Percentiles rank a stretch among this genome's conserved stretches.
phyloP scores from a whole-genome alignment of 1,140 invertebrate genomes.

The Dendroctonus ponderosae region DNA sequence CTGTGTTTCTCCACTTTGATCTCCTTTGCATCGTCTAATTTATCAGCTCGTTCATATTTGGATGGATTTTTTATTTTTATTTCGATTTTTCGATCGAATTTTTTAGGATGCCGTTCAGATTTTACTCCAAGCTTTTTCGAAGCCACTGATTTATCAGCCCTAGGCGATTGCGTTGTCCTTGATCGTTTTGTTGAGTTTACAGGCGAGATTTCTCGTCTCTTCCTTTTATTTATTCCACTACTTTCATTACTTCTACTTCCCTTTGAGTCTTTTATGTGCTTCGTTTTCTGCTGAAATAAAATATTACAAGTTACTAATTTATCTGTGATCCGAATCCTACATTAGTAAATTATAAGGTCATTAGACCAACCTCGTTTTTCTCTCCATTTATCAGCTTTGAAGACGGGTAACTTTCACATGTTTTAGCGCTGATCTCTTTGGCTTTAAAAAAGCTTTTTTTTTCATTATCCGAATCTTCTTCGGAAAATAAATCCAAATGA shows the following conservation, averaged over 20 bases:
- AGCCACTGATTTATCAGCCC: neutral
- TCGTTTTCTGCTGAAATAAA: too few relatives aligned
- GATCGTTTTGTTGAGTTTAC: too few relatives aligned
- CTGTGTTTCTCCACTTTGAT: conserved; percentile 1
- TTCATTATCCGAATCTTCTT: conserved; percentile 46
- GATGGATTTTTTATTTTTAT: conserved; percentile 47
- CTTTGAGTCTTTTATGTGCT: too few relatives aligned
- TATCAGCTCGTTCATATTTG: conserved; percentile 41
- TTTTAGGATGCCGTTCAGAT: conserved; percentile 34
- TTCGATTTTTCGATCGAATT: conserved; percentile 44
- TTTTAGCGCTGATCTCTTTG: conserved; percentile 29
- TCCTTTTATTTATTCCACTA: too few relatives aligned
- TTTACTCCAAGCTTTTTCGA: conserved; percentile 19
- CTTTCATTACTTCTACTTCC: too few relatives aligned
- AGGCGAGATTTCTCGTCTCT: too few relatives aligned
- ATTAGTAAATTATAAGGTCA: too few relatives aligned
- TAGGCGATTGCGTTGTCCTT: neutral
- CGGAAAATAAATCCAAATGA: conserved; percentile 47
- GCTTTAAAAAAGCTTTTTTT: conserved; percentile 49
- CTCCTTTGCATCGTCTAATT: conserved; percentile 19
- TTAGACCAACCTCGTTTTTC: conserved; percentile 22
- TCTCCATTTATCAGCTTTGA: conserved; percentile 38
- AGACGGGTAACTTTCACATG: conserved; percentile 33
- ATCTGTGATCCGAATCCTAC: too few relatives aligned
- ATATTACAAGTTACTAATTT: too few relatives aligned